These are phyloP conservation scores for Haliclona indistincta DNA, from an alignment of 37 sponge, comb jelly and placozoan genomes.

Conservation along the genomic window DNA sequence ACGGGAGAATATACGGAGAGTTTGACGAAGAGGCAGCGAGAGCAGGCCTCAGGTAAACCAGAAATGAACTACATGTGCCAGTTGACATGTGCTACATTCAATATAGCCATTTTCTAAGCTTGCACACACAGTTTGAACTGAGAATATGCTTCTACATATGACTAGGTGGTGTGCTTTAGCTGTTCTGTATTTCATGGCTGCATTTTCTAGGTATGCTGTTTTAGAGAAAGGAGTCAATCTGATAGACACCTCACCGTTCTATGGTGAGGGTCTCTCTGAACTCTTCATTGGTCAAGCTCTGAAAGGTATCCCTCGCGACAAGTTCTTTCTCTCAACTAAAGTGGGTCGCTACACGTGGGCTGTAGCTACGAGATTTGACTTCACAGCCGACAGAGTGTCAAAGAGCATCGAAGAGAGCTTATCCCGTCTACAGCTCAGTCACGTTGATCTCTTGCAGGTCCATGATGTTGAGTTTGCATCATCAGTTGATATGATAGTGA, in stretches of 20 bases:
- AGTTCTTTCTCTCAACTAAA: constrained; percentile 80
- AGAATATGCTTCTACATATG: no score
- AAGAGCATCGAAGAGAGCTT: constrained; percentile 71
- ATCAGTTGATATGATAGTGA: constrained; percentile 66
- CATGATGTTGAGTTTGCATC: constrained; percentile 98
- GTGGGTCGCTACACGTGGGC: constrained; percentile 78
- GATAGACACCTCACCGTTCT: constrained; percentile 93
- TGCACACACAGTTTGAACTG: no score
- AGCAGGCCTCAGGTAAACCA: no score
- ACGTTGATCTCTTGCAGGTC: constrained; percentile 84
- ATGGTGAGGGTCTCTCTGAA: constrained; percentile 88
- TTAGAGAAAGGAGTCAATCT: constrained; percentile 79
- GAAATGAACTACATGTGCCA: no score
- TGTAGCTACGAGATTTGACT: constrained; percentile 75
- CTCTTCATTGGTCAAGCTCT: constrained; percentile 77
- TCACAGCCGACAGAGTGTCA: constrained; percentile 63
- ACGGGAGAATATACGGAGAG: no score
- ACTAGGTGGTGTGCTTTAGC: no score
- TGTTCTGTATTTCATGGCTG: no score
- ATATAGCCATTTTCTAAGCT: no score
- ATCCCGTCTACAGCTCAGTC: constrained; percentile 58
- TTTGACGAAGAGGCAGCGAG: no score
- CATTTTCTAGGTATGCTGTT: no score
- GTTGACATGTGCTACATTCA: no score
- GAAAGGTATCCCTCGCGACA: constrained; percentile 60